phyloP scores from a whole-genome alignment of 2,113 vertebrate species.

The Gambusia holbrooki region DNA sequence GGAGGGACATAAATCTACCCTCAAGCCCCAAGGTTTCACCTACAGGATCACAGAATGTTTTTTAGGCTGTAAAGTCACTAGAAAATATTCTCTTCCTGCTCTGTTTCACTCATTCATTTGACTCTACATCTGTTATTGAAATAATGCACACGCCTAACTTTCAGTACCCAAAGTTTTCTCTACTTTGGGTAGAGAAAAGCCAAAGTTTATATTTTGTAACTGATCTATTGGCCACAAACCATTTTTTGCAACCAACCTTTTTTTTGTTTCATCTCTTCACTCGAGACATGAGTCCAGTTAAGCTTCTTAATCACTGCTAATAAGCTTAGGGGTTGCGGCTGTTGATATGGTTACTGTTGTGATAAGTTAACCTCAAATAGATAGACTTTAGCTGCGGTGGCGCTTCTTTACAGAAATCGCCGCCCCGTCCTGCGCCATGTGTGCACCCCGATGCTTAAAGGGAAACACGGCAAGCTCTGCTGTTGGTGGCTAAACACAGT shows the following conservation, averaged over 20 bases:
- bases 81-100: neutral
- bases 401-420: conserved; percentile 24
- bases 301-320: conserved; percentile 68
- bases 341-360: conserved; percentile 64
- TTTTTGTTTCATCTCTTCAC: conserved; percentile 54
- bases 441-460: conserved; percentile 14
- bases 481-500: conserved; percentile 72
- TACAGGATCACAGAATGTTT: conserved; percentile 23
- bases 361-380: conserved; percentile 56
- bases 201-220: neutral
- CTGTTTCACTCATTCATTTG: neutral
- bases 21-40: conserved; percentile 36
- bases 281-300: conserved; percentile 48
- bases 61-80: neutral
- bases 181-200: too few relatives aligned
- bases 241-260: conserved; percentile 22
- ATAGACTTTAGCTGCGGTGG: neutral
- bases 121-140: neutral
- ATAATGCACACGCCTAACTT: neutral
- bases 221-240: neutral
- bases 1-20: neutral
- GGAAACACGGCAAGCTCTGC: conserved; percentile 43
- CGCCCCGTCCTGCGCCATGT: neutral
- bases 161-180: neutral
- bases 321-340: conserved; percentile 69